These are phyloP conservation scores for Drosophila engyochracea DNA, from an alignment of 2,888 invertebrate genomes.

Conservation along the genomic window DNA sequence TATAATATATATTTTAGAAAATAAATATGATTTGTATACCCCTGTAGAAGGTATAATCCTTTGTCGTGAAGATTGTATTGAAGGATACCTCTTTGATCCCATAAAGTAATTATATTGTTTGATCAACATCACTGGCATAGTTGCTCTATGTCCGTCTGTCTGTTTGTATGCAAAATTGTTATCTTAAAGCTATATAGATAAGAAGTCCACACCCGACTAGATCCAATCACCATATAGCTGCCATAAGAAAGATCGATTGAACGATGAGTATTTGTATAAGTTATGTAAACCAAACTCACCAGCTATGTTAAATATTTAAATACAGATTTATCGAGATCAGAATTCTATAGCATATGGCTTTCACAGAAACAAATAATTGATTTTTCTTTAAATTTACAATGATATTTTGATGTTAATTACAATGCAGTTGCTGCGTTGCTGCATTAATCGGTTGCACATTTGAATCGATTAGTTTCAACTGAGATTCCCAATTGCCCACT, in stretches of 20 bases:
- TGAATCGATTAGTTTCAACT: neutral
- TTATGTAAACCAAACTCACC: neutral
- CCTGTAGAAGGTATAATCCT: too few species aligned
- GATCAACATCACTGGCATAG: accelerated
- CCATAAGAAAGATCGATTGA: too few species aligned
- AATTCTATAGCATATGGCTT: neutral
- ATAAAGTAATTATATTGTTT: neutral
- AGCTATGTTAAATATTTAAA: neutral
- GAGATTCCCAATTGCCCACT: conserved; percentile 11
- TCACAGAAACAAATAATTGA: neutral
- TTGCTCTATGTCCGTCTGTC: neutral
- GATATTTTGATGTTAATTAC: neutral
- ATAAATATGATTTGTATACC: too few species aligned
- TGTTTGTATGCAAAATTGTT: neutral
- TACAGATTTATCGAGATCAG: neutral
- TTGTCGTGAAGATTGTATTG: too few species aligned
- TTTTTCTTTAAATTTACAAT: neutral
- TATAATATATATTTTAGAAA: too few species aligned
- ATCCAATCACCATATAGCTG: neutral
- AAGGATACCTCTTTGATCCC: too few species aligned
- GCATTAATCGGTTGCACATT: neutral
- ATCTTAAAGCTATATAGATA: neutral
- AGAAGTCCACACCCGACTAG: neutral
- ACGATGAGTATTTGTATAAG: too few species aligned
- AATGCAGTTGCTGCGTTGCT: neutral